Conservation (phyloP, 1,140 invertebrate species). For the Triops longicaudatus region DNA sequence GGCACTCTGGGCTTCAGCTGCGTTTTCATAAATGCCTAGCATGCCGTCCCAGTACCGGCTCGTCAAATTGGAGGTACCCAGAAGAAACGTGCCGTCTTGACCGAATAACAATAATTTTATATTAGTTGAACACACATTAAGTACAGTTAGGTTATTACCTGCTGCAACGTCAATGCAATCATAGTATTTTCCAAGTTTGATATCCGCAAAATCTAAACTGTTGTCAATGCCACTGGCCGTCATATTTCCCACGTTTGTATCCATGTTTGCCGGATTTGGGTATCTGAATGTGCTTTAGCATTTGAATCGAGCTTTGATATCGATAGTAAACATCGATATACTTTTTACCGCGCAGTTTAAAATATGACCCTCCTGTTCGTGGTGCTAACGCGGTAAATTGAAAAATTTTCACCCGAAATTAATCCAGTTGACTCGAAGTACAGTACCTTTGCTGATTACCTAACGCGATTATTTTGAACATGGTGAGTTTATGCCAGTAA, state of each 20-base stretch:
- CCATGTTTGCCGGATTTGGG: background rate
- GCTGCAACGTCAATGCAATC: background rate
- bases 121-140: no score
- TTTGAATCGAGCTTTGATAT: no score
- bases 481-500: no score
- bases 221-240: background rate
- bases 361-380: no score
- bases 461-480: no score
- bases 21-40: constrained; percentile 5
- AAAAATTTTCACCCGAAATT: no score
- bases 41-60: constrained; percentile 25
- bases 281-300: background rate
- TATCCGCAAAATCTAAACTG: background rate
- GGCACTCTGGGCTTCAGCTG: background rate
- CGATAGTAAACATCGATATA: no score
- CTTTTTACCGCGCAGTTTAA: no score
- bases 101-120: background rate
- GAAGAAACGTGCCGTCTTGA: constrained; percentile 24
- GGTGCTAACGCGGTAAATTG: no score
- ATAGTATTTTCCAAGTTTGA: background rate
- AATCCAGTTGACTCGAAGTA: no score
- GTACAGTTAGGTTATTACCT: no score
- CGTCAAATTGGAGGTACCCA: constrained; percentile 24
- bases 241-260: background rate
- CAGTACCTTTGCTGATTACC: no score